phyloP scores from a whole-genome alignment of 1,140 invertebrate genomes.

The Sycobia sp. region DNA sequence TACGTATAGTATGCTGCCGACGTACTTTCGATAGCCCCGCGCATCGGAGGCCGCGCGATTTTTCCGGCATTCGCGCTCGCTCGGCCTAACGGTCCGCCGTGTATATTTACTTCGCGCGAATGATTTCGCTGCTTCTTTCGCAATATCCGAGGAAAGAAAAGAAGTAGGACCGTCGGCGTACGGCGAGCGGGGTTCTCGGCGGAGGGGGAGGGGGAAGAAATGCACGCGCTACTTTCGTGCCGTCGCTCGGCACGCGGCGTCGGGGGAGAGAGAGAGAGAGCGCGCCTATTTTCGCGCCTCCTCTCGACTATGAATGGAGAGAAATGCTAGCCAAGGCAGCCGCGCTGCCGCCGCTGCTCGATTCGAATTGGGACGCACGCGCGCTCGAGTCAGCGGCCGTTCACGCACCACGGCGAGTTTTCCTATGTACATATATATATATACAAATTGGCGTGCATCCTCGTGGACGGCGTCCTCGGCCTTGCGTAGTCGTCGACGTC shows the following conservation, averaged over 20 bases:
- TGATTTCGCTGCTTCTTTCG: no score
- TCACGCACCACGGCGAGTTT: no score
- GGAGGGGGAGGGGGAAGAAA: no score
- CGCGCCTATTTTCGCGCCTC: not conserved
- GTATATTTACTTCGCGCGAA: no score
- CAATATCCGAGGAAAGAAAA: no score
- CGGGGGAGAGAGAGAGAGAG: no score
- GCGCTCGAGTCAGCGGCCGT: no score
- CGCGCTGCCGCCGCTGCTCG: not conserved
- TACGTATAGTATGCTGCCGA: not conserved
- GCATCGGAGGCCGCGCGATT: not conserved
- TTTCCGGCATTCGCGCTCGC: not conserved
- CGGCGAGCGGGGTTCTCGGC: no score
- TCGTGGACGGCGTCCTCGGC: constrained; percentile 3
- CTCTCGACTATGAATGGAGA: constrained; percentile 9
- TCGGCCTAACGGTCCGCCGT: not conserved
- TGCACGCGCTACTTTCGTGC: constrained; percentile 9
- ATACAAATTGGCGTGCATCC: not conserved
- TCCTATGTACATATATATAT: no score
- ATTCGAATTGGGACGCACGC: not conserved
- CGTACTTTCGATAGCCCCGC: not conserved
- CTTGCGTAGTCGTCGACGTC: constrained; percentile 1
- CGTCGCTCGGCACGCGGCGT: no score
- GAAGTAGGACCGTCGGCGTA: no score
- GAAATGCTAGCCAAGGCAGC: no score